These are phyloP conservation scores for Reinhardtius hippoglossoides DNA, from an alignment of 2,113 vertebrate species.

Conservation along the genomic window DNA sequence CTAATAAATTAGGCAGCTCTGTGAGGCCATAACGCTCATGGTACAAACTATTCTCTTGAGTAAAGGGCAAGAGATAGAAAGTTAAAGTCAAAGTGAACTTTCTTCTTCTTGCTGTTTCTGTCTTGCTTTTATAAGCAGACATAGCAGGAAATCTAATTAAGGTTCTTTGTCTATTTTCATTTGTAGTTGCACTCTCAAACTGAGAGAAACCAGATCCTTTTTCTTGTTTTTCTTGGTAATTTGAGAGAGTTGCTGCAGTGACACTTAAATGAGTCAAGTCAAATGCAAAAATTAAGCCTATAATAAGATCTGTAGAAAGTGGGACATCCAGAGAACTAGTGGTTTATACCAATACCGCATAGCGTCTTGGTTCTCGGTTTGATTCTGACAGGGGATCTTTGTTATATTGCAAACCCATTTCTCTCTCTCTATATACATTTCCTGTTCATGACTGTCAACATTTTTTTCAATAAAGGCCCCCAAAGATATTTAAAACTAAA, in stretches of 20 bases:
- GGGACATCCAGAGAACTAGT: not conserved
- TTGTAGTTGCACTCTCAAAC: not conserved
- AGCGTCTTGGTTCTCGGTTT: too few relatives aligned
- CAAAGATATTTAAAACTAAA: too few relatives aligned
- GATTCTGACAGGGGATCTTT: not conserved
- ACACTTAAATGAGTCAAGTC: not conserved
- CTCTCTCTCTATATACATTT: not conserved
- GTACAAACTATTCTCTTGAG: too few relatives aligned
- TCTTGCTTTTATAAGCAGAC: too few relatives aligned
- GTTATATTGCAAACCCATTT: not conserved
- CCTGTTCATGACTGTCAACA: not conserved
- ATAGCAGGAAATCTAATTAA: not conserved
- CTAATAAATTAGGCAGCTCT: not conserved
- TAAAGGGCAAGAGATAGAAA: too few relatives aligned
- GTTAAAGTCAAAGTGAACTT: too few relatives aligned
- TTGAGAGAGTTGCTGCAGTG: not conserved
- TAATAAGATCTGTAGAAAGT: not conserved
- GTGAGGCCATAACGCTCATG: too few relatives aligned
- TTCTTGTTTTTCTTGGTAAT: not conserved
- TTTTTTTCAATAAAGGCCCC: not conserved
- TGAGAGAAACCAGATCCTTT: not conserved
- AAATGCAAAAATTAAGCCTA: not conserved
- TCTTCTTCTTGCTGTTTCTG: too few relatives aligned
- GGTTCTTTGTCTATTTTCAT: not conserved
- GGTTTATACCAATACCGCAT: not conserved